phyloP scores from a whole-genome alignment of 2,888 invertebrate genomes.

The Scaptomyza caliginosa region DNA sequence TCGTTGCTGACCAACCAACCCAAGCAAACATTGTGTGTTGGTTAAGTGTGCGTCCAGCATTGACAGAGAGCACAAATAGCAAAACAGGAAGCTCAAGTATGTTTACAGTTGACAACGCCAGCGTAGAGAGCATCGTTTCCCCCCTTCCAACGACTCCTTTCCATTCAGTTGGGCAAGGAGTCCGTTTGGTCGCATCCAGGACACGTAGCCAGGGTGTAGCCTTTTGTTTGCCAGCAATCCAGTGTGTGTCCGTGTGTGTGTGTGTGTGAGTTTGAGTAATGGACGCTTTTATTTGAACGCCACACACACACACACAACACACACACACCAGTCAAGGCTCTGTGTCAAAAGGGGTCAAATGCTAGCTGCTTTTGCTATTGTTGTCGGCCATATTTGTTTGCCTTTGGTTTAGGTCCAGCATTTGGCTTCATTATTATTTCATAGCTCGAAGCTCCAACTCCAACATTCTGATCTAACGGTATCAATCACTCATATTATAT shows the following conservation, averaged over 20 bases:
- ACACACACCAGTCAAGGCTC: constrained; percentile 24
- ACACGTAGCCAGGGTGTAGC: constrained; percentile 49
- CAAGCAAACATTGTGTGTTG: constrained; percentile 49
- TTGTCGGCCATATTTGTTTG: constrained; percentile 67
- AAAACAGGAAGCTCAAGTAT: constrained; percentile 77
- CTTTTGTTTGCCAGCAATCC: constrained; percentile 58
- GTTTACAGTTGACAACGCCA: constrained; percentile 80
- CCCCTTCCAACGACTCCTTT: background rate
- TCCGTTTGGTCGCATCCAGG: constrained; percentile 36
- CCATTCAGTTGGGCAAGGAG: constrained; percentile 3
- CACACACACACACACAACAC: constrained; percentile 31
- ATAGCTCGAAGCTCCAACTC: constrained; percentile 25
- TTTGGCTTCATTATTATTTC: constrained; percentile 61
- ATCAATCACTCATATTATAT: constrained; percentile 73
- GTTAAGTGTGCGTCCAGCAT: constrained; percentile 46
- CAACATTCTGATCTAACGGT: constrained; percentile 59
- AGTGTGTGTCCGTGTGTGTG: background rate
- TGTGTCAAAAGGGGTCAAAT: constrained; percentile 81
- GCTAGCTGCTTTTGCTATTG: constrained; percentile 34
- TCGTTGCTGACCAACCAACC: constrained; percentile 48
- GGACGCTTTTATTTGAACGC: constrained; percentile 78
- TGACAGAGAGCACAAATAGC: constrained; percentile 67
- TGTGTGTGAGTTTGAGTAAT: constrained; percentile 71
- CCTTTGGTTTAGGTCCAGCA: constrained; percentile 40
- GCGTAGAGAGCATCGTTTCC: constrained; percentile 24